phyloP scores from a whole-genome alignment of 2,797 vertebrate genomes.

The Hippopotamyrus pictus region DNA sequence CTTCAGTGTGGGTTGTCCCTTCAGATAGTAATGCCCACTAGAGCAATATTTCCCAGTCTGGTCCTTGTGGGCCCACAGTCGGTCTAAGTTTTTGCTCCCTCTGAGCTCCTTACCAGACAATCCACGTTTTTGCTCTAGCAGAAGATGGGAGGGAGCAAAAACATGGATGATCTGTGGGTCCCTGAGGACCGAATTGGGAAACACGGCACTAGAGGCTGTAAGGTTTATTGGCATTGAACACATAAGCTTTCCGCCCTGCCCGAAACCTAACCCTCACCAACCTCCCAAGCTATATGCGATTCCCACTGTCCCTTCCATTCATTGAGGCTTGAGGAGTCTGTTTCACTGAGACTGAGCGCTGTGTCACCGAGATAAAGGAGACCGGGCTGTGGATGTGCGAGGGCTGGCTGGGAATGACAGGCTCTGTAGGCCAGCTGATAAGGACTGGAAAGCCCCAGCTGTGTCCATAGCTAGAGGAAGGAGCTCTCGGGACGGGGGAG shows the following conservation, averaged over 20 bases:
- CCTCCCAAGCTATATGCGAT: not conserved
- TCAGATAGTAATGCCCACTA: not conserved
- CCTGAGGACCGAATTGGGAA: not conserved
- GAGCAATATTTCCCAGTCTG: too few species aligned
- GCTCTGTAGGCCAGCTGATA: slow-evolving; percentile 24
- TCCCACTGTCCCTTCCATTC: not conserved
- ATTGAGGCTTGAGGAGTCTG: not conserved
- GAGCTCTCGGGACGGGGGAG: not conserved
- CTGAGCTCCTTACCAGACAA: not conserved
- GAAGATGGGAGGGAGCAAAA: not conserved
- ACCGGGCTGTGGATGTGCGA: not conserved
- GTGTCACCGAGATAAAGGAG: not conserved
- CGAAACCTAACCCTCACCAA: not conserved
- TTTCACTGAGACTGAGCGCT: not conserved
- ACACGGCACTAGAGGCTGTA: not conserved
- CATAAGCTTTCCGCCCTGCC: not conserved
- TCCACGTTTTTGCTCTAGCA: not conserved
- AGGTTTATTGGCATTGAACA: not conserved
- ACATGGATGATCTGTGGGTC: not conserved
- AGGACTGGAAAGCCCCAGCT: not conserved
- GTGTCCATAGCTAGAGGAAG: not conserved
- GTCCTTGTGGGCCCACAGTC: not conserved
- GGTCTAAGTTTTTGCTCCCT: not conserved
- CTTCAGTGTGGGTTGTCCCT: not conserved
- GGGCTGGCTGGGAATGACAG: slow-evolving; percentile 4